Conservation (phyloP, 2,888 invertebrate genomes). For the Labia minor region DNA sequence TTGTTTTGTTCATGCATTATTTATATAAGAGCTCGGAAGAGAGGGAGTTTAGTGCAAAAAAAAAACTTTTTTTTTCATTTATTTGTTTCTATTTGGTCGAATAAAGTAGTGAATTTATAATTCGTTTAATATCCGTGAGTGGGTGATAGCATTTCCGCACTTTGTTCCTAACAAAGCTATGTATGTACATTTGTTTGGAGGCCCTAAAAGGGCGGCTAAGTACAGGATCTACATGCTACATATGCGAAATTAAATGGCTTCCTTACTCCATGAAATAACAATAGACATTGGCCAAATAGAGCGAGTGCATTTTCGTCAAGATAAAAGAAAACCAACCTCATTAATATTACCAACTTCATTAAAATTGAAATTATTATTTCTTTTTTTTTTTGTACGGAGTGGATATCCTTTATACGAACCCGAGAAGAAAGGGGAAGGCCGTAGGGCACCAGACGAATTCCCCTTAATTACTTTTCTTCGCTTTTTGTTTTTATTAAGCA, state of each 20-base stretch:
- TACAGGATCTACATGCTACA: not conserved
- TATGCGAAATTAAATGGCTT: constrained; percentile 13
- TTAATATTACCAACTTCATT: too few relatives aligned
- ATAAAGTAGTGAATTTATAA: constrained; percentile 1
- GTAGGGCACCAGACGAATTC: too few relatives aligned
- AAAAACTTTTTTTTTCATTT: not conserved
- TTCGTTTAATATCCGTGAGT: constrained; percentile 13
- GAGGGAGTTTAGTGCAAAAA: not conserved
- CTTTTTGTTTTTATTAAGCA: too few relatives aligned
- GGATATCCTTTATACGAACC: too few relatives aligned
- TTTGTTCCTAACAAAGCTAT: not conserved
- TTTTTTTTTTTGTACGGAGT: too few relatives aligned
- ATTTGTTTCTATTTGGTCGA: not conserved
- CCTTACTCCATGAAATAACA: constrained; percentile 13
- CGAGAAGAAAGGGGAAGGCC: too few relatives aligned
- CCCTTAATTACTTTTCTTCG: too few relatives aligned
- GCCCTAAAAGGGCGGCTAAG: constrained; percentile 7
- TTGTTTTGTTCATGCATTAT: not conserved
- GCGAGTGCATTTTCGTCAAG: not conserved
- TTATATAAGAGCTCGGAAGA: not conserved
- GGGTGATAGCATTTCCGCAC: not conserved
- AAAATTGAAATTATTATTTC: too few relatives aligned
- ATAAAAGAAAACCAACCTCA: too few relatives aligned
- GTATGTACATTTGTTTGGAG: constrained; percentile 13
- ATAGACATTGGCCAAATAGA: not conserved